Percentiles rank a stretch among this genome's conserved stretches.
Conservation (phyloP, 2,888 invertebrate species). For the Mongoloraphidia duomilia region DNA sequence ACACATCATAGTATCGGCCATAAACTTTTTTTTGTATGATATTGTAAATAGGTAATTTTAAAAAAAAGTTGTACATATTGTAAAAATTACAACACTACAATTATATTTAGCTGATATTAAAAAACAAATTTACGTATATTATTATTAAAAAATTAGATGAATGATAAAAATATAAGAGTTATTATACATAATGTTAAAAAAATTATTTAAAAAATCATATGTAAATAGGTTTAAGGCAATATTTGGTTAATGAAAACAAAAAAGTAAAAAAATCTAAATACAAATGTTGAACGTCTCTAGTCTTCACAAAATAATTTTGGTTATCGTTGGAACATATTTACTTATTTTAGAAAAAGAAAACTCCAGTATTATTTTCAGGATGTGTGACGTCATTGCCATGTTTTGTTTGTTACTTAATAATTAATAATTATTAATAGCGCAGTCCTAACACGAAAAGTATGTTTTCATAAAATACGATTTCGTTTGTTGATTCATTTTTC, state of each 20-base stretch:
- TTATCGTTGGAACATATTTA: no score
- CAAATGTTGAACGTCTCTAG: no score
- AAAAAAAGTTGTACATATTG: constrained; percentile 1
- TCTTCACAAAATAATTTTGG: no score
- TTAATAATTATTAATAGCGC: no score
- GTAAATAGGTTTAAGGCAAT: constrained; percentile 7
- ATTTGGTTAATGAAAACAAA: neutral
- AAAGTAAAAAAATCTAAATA: no score
- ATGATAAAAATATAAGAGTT: constrained; percentile 3
- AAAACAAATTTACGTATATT: constrained; percentile 6
- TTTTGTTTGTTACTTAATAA: no score
- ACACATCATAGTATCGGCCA: neutral
- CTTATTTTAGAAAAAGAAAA: no score
- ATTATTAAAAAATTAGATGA: constrained; percentile 3
- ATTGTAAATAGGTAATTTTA: neutral
- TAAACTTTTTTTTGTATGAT: neutral
- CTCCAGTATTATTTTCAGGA: no score
- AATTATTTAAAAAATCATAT: constrained; percentile 1
- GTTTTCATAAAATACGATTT: no score
- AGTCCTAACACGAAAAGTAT: no score
- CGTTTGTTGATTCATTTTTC: no score
- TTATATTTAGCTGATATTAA: constrained; percentile 7
- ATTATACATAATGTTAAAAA: constrained; percentile 4
- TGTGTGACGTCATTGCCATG: no score
- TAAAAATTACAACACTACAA: constrained; percentile 2